A percentile compares a stretch with the other conserved stretches of the same genome.
Conservation (phyloP, 1,140 invertebrate genomes). For the Leptoteleia sp. region DNA sequence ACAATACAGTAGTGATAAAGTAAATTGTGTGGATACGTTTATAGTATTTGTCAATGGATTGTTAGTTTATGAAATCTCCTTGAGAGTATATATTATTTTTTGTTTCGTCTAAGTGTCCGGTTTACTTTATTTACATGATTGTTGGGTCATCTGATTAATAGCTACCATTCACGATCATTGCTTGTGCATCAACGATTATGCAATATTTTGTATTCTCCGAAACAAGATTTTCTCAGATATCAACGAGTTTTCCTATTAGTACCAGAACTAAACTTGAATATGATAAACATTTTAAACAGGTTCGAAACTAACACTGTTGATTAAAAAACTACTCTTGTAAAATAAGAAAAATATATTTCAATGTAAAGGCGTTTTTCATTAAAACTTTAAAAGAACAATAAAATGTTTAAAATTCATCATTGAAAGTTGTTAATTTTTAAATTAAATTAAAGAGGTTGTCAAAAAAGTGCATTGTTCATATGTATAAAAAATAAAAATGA, state of each 20-base stretch:
- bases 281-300: conserved; percentile 8
- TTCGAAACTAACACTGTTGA: neutral
- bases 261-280: conserved; percentile 19
- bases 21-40: neutral
- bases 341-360: too few relatives aligned
- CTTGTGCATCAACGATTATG: conserved; percentile 51
- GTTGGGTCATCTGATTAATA: conserved; percentile 62
- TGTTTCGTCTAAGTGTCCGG: conserved; percentile 21
- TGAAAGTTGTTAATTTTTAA: too few relatives aligned
- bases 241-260: conserved; percentile 44
- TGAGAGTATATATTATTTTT: conserved; percentile 29
- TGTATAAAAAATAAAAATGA: conserved; percentile 12
- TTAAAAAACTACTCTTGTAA: neutral
- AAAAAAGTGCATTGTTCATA: conserved; percentile 1
- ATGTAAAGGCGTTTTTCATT: too few relatives aligned
- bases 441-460: neutral
- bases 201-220: conserved; percentile 57
- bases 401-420: too few relatives aligned
- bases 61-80: conserved; percentile 23
- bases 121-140: conserved; percentile 59
- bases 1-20: conserved; percentile 8
- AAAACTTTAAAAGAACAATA: too few relatives aligned
- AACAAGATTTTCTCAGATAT: conserved; percentile 60
- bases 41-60: conserved; percentile 15
- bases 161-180: conserved; percentile 46